These are phyloP conservation scores for Casuarius casuarius DNA, from an alignment of 2,113 vertebrate genomes.

Conservation along the genomic window DNA sequence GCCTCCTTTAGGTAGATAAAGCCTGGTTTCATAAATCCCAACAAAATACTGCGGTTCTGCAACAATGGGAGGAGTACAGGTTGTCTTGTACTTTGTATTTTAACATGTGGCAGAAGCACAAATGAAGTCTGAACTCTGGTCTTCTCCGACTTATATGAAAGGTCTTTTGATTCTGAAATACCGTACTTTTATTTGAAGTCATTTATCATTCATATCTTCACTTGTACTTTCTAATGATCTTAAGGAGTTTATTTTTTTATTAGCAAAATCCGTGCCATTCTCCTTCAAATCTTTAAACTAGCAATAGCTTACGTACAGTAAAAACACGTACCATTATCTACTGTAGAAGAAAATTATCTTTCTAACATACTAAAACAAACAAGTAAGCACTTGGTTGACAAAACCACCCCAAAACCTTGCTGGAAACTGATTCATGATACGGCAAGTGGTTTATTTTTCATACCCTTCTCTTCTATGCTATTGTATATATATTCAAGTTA, in stretches of 20 bases:
- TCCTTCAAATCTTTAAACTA: constrained; percentile 61
- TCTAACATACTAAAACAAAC: constrained; percentile 66
- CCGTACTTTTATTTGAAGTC: not conserved
- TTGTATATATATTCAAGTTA: constrained; percentile 69
- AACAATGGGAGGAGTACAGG: not conserved
- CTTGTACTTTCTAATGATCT: constrained; percentile 42
- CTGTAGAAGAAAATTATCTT: constrained; percentile 23
- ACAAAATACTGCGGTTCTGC: not conserved
- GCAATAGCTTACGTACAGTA: constrained; percentile 42
- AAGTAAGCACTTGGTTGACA: constrained; percentile 75
- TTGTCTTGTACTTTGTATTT: not conserved
- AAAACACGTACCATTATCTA: constrained; percentile 36
- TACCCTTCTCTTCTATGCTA: constrained; percentile 40
- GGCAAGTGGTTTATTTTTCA: constrained; percentile 77
- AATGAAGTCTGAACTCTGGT: not conserved
- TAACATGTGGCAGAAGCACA: not conserved
- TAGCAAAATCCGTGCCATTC: constrained; percentile 72
- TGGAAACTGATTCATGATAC: constrained; percentile 66
- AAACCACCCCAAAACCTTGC: constrained; percentile 56
- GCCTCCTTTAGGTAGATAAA: not conserved
- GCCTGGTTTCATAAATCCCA: not conserved
- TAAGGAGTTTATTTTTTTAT: constrained; percentile 75
- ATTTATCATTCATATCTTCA: constrained; percentile 28
- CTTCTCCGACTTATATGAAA: not conserved
- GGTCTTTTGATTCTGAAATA: not conserved